Base-by-base conservation (phyloP, 1,140 invertebrate genomes). In the Frieseomelitta varia region DNA sequence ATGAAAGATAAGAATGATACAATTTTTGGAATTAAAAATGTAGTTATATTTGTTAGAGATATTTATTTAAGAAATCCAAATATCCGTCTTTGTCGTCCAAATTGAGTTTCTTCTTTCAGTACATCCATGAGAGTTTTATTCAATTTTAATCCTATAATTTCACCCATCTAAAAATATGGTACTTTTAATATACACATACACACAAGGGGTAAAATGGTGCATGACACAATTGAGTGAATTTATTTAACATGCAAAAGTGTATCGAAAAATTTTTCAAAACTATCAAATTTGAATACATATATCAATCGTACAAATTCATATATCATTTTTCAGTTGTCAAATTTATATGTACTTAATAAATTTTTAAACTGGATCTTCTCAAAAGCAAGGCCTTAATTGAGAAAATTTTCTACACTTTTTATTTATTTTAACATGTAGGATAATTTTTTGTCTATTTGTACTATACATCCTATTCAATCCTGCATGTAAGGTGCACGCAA, bases 41-140 rank as follows among this genome's bases (percentile, higher is more conserved):
- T 65, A 30, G n/a, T 79, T 69, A 19, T 78, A 34, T 79, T 68
- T 68, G 21, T 76, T 74, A 63, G 30, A 76, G 56, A 77, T 39
- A 61, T 87, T 92, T 90, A 95, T 91, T 90, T 92, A 30, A 95
- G 91, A 90, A 95, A 95, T 77, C 94, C 94, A 90, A 87, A 88
- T 76, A 94, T 88, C 67, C 89, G 84, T 81, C 90, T 91, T 34
- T 92, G 88, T 12, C 82, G 84, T 75, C 94, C 94, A 67, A 94
- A 86, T 63, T 91, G 76, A 71, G 92, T 90, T 91, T 95, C 95
- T 55, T 89, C 87, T 75, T 91, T 89, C 61, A 95, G 82, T 77
- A 90, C 88, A 56, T 89, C 90, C 81, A 92, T 91, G 71, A 95
- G 78, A 58, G 69, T 79, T 63, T 90, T 68, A 76, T 95, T 94